Evolutionary conservation across 1,140 invertebrate genomes (phyloP).

Genomic region (Drosophila bocki): DNA sequence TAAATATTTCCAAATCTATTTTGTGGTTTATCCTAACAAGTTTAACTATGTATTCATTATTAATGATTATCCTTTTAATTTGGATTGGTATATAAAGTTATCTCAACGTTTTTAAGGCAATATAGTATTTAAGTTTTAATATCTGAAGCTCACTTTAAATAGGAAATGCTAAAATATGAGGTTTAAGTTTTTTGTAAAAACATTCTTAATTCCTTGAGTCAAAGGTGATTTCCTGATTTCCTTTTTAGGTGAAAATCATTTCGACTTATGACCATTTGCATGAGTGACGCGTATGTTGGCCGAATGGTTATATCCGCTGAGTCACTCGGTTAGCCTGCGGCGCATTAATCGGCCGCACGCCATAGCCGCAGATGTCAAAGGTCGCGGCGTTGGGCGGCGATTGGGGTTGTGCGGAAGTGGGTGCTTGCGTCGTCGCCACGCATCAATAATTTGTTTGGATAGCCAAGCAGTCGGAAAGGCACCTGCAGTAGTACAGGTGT

Average conservation of each 20-base stretch:
- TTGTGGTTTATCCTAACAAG: background rate
- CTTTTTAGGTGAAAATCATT: background rate
- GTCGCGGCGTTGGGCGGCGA: slow-evolving; percentile 21
- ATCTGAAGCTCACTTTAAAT: background rate
- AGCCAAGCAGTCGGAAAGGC: slow-evolving; percentile 8
- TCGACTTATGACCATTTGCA: slow-evolving; percentile 3
- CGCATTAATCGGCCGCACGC: slow-evolving; percentile 40
- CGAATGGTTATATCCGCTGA: slow-evolving; percentile 16
- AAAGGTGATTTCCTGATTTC: background rate
- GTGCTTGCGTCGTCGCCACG: slow-evolving; percentile 17
- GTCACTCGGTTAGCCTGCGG: slow-evolving; percentile 31
- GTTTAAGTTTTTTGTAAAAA: background rate
- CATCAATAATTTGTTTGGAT: slow-evolving; percentile 39
- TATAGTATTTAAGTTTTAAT: background rate
- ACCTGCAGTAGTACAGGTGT: slow-evolving; percentile 37
- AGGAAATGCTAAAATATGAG: too few relatives aligned
- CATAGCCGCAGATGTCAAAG: slow-evolving; percentile 45
- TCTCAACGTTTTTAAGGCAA: background rate
- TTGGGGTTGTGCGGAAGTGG: background rate
- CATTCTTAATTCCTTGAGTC: background rate
- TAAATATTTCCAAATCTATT: background rate
- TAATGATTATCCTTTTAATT: too few relatives aligned
- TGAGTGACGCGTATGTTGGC: background rate
- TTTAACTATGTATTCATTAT: background rate
- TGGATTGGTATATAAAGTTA: background rate